Percentiles rank a stretch among this genome's conserved stretches.
phyloP scores from a whole-genome alignment of 2,797 vertebrate genomes.

The Pseudocheirus occidentalis region DNA sequence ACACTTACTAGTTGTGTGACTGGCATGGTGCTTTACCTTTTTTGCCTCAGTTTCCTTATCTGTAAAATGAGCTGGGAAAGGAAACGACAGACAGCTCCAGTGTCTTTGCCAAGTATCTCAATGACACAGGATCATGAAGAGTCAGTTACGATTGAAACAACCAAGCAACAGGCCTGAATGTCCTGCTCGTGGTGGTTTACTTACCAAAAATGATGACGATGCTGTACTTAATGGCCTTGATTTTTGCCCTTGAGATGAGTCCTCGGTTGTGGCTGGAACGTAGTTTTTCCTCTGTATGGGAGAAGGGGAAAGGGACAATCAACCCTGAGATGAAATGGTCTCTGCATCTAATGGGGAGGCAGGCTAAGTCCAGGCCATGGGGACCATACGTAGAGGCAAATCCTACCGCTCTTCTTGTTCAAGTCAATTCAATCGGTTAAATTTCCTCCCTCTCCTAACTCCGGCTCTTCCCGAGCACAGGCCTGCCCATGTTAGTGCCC shows the following conservation, averaged over 20 bases:
- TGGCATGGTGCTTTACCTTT: not conserved
- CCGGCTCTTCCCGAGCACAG: not conserved
- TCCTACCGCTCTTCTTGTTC: not conserved
- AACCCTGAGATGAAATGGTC: not conserved
- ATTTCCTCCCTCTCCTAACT: not conserved
- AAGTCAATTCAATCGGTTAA: not conserved
- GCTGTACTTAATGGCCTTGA: slow-evolving; percentile 87
- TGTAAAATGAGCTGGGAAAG: not conserved
- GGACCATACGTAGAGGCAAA: not conserved
- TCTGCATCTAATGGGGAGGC: not conserved
- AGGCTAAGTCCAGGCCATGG: not conserved
- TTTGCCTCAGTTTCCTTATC: not conserved
- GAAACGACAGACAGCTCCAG: not conserved
- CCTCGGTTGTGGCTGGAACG: slow-evolving; percentile 79
- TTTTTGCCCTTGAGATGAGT: slow-evolving; percentile 85
- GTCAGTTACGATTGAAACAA: not conserved
- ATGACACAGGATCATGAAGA: not conserved
- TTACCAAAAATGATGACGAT: slow-evolving; percentile 85
- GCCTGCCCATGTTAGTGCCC: not conserved
- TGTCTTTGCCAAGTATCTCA: not conserved
- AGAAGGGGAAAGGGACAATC: not conserved
- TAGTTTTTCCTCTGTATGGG: slow-evolving; percentile 80
- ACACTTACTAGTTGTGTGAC: not conserved
- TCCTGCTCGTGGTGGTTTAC: slow-evolving; percentile 33
- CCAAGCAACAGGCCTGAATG: not conserved